Evolutionary conservation across 2,888 invertebrate species (phyloP), one percentile per base, ranked within the genome.

Genomic region (Drosophila aldrichi): DNA sequence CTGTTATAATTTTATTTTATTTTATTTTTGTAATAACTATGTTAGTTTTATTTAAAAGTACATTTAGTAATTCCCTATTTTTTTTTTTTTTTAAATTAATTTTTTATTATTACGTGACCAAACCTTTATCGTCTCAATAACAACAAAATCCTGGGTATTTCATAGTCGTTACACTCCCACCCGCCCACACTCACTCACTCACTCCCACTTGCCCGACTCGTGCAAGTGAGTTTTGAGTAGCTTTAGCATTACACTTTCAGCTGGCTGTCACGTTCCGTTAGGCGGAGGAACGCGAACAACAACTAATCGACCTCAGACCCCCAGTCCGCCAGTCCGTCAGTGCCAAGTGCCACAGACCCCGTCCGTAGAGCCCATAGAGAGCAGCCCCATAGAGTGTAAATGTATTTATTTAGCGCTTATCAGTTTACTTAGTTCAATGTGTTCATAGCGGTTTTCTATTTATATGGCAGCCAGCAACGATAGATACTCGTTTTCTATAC

Each of bases 401-500:
- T 67, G 77, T 75, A 77, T 75, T 75, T 76, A 77, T 76, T 64
- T 77, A 73, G 78, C 69, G 78, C 76, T 76, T 76, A 76, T 76
- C 76, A 77, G 76, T 77, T 76, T 54, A 54, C 69, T 77, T 68
- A 73, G 59, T 56, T 60, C 59, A 64, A 59, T 68, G 72, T 77
- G 61, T 72, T 71, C 77, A 72, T 61, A 72, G 77, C 73, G 73
- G 46, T n/a, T 77, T 75, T 68, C 75, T 76, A 76, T 76, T 76
- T 77, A 76, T 77, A 77, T 73, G 54, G 59, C 58, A 51, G 54
- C 65, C 36, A 60, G 51, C 52, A 59, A 59, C 59, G 52, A 72
- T 52, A 73, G 77, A 75, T 74, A 74, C 77, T 76, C 60, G 67
- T 38, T 40, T 34, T 44, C 49, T 14, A 56, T n/a, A 43, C 4